phyloP scores from a whole-genome alignment of 1,140 invertebrate species.

The Calephelis virginiensis region DNA sequence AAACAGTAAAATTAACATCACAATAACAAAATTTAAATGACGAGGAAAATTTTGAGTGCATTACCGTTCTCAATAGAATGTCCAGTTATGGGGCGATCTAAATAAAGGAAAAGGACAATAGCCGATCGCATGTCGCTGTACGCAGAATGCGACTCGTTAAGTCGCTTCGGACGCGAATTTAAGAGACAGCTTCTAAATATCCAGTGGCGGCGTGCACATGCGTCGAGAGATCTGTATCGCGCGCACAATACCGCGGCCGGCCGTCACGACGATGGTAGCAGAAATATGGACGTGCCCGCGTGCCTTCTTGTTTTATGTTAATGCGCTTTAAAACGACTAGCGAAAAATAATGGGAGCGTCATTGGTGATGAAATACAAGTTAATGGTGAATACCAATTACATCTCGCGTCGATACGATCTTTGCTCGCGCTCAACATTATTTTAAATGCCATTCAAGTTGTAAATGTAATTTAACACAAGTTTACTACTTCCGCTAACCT shows the following conservation, averaged over 20 bases:
- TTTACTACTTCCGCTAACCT: conserved; percentile 16
- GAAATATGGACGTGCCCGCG: conserved; percentile 68
- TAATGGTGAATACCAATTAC: conserved; percentile 26
- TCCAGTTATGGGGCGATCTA: conserved; percentile 49
- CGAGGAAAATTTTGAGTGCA: conserved; percentile 13
- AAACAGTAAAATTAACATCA: conserved; percentile 23
- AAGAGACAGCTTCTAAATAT: conserved; percentile 76
- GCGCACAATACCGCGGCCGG: conserved; percentile 66
- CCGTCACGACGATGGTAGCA: conserved; percentile 67
- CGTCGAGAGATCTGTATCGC: conserved; percentile 72
- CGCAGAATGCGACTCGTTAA: conserved; percentile 73
- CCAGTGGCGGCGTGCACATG: conserved; percentile 62
- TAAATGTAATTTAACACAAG: conserved; percentile 18
- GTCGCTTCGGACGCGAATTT: conserved; percentile 66
- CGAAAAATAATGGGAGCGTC: conserved; percentile 58
- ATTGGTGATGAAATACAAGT: conserved; percentile 58
- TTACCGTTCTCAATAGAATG: conserved; percentile 24
- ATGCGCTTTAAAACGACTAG: conserved; percentile 60
- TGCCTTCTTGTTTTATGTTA: conserved; percentile 75
- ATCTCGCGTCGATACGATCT: conserved; percentile 9
- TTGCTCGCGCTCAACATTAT: conserved; percentile 13
- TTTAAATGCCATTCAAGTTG: conserved; percentile 17
- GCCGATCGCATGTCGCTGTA: conserved; percentile 67
- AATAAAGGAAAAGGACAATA: conserved; percentile 65
- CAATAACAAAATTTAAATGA: conserved; percentile 16